Base-by-base conservation (phyloP, 2,888 invertebrate genomes). In the Nomada hirtipes region DNA sequence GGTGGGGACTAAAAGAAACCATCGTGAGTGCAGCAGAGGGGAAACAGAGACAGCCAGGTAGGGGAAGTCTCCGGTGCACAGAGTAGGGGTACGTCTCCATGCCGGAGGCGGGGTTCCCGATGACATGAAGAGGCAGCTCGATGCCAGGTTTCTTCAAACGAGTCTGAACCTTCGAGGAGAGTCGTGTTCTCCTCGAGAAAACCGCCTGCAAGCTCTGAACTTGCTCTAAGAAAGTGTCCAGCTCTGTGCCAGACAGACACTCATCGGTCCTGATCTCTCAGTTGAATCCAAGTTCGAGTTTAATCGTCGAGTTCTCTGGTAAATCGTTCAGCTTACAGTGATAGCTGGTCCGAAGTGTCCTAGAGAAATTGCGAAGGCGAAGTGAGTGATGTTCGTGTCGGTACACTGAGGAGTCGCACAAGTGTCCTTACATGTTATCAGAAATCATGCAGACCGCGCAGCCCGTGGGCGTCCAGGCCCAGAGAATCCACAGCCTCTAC, bases 1-100 rank as follows among this genome's bases (percentile, higher is more conserved):
- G 90, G 89, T 88, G 90, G 89, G 85, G 85, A 89, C 83, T 76
- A 82, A 85, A 88, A 84, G 89, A 89, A 90, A 89, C 88, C 79
- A 76, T 84, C 73, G 76, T 64, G 76, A 52, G 47, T 50, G 29
- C 77, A 83, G 84, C 81, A 77, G 72, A 64, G 65, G 53, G 76
- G 65, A 60, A 55, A 13, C 52, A 60, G 52, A 47, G 52, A 61
- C 60, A 13, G 26, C 18, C 60, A 61, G 23, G 70, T 50, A 73
- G 75, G 64, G 64, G 79, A 55, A 64, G 53, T 13, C 10, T 18
- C 1, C n/a, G 29, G 50, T 11, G 20, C 18, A 65, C n/a, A 61
- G 52, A 55, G 75, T 76, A 64, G 74, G 78, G 72, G 77, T 68
- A 70, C 36, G 68, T 59, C 65, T 61, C 61, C 53, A 68, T 36